Conservation (phyloP, 1,140 invertebrate genomes). For the Drosophila trapezifrons region DNA sequence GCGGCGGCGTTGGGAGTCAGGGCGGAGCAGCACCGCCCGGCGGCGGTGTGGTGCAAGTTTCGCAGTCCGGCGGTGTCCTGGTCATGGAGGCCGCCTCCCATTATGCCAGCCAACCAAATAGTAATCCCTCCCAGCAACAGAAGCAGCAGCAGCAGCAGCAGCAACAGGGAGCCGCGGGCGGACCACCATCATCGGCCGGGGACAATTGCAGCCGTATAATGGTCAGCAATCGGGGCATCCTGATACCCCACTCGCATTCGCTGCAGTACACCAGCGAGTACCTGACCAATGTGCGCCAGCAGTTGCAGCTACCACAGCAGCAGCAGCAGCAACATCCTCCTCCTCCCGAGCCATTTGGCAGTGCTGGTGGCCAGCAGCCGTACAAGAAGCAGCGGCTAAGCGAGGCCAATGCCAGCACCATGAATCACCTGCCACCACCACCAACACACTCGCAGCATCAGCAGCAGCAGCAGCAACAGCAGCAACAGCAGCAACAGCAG, state of each 20-base stretch:
- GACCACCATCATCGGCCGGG: slow-evolving; percentile 7
- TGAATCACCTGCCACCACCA: slow-evolving; percentile 83
- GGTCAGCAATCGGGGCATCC: slow-evolving; percentile 54
- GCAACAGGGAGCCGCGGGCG: slow-evolving; percentile 28
- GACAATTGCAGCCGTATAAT: slow-evolving; percentile 48
- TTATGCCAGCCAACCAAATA: slow-evolving; percentile 63
- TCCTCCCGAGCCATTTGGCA: slow-evolving; percentile 69
- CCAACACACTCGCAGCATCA: slow-evolving; percentile 45
- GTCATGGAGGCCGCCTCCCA: slow-evolving; percentile 74
- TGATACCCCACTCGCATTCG: slow-evolving; percentile 52
- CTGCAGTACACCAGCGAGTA: slow-evolving; percentile 75
- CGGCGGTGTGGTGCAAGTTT: slow-evolving; percentile 61
- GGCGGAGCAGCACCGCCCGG: slow-evolving; percentile 27
- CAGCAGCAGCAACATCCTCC: slow-evolving; percentile 64
- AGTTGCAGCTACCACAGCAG: slow-evolving; percentile 55
- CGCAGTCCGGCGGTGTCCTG: slow-evolving; percentile 63
- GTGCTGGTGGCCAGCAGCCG: slow-evolving; percentile 85
- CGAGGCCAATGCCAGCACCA: slow-evolving; percentile 84
- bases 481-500: slow-evolving; percentile 28
- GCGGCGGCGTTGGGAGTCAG: slow-evolving; percentile 19
- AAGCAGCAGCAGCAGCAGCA: slow-evolving; percentile 36
- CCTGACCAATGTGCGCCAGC: slow-evolving; percentile 62
- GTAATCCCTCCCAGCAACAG: slow-evolving; percentile 53
- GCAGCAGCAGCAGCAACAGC: slow-evolving; percentile 20
- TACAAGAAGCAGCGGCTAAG: slow-evolving; percentile 92